phyloP scores from a whole-genome alignment of 2,113 vertebrate genomes.

The Myxocyprinus asiaticus region DNA sequence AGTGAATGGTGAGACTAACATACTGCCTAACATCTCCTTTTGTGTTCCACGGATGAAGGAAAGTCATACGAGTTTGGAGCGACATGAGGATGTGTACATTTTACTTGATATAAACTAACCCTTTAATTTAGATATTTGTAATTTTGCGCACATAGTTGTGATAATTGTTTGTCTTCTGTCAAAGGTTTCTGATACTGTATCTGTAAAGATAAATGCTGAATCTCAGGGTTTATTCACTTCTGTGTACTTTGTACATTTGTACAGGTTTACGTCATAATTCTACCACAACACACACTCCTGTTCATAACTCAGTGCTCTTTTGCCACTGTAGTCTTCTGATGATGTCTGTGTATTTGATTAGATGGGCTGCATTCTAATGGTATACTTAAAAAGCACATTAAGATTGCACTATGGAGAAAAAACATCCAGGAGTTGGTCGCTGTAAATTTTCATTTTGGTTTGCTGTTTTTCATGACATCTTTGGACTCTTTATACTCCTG shows the following conservation, averaged over 20 bases:
- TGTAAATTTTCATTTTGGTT: constrained; percentile 88
- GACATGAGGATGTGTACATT: too few relatives aligned
- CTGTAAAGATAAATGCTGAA: constrained; percentile 41
- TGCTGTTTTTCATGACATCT: constrained; percentile 81
- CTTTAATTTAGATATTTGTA: neutral
- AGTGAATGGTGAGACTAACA: too few relatives aligned
- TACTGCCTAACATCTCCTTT: too few relatives aligned
- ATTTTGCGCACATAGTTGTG: neutral
- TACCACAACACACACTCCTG: neutral
- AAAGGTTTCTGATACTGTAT: constrained; percentile 9
- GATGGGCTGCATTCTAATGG: neutral
- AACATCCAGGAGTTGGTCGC: constrained; percentile 71
- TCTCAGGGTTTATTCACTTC: constrained; percentile 37
- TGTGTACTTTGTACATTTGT: constrained; percentile 49
- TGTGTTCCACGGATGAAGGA: too few relatives aligned
- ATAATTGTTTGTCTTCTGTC: too few relatives aligned
- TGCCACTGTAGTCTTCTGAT: neutral
- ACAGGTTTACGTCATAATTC: constrained; percentile 28
- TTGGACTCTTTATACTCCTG: constrained; percentile 80
- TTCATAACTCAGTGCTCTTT: neutral
- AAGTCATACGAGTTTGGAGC: too few relatives aligned
- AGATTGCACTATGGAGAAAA: constrained; percentile 52
- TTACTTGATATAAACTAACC: too few relatives aligned
- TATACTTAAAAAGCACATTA: neutral
- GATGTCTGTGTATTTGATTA: neutral